A percentile compares a stretch with the other conserved stretches of the same genome.
phyloP scores from a whole-genome alignment of 2,888 invertebrate species.

The Gasteruption jaculator region DNA sequence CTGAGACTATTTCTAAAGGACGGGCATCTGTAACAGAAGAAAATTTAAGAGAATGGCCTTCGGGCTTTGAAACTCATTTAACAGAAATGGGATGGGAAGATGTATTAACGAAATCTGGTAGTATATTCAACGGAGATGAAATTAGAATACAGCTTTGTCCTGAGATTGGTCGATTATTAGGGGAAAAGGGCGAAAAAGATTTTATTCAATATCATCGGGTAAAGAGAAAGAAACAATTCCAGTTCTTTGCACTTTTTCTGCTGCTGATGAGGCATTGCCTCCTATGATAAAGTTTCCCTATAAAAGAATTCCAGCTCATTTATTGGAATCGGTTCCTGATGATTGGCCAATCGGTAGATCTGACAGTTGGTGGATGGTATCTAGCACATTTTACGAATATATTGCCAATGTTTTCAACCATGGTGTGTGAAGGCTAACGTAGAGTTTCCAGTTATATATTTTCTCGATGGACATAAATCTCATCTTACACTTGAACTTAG shows the following conservation, averaged over 20 bases:
- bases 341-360: constrained; percentile 34
- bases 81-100: constrained; percentile 19
- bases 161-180: constrained; percentile 24
- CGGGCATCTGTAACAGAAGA: constrained; percentile 29
- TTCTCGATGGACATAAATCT: constrained; percentile 35
- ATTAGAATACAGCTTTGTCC: constrained; percentile 24
- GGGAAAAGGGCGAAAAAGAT: constrained; percentile 22
- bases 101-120: constrained; percentile 18
- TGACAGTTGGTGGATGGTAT: constrained; percentile 39
- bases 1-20: constrained; percentile 27
- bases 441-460: too few species aligned
- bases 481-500: constrained; percentile 29
- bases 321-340: constrained; percentile 22
- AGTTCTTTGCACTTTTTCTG: constrained; percentile 25
- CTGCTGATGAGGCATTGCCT: constrained; percentile 31
- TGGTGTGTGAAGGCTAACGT: constrained; percentile 31
- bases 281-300: constrained; percentile 38
- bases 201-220: constrained; percentile 22
- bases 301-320: constrained; percentile 27
- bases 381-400: constrained; percentile 40
- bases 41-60: constrained; percentile 28
- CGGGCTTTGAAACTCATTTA: constrained; percentile 23
- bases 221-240: constrained; percentile 27
- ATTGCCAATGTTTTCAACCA: constrained; percentile 35
- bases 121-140: constrained; percentile 28